Base-by-base conservation (phyloP, 2,888 invertebrate genomes). In the Phymatocera aterrima region DNA sequence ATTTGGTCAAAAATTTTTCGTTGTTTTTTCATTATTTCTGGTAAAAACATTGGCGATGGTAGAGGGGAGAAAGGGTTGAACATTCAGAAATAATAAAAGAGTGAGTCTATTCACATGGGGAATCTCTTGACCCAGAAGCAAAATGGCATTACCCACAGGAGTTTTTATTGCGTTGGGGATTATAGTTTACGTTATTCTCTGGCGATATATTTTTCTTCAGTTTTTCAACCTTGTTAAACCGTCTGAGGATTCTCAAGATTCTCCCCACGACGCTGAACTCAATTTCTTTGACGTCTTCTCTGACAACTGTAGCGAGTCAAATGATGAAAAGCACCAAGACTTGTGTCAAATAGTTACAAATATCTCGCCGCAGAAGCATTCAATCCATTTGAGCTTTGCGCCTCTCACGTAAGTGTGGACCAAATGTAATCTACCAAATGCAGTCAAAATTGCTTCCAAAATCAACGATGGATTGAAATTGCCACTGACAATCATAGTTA, bases 151-250 rank as follows among this genome's bases (percentile, higher is more conserved):
- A 8, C 28, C 46, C 24, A 28, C 34, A 18, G 61, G 61, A 37
- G 18, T 68, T 28, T 68, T 68, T 68, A 68, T 46, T 46, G 46
- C 43, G 40, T 46, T 43, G 43, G 68, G 68, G n/a, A 43, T 40
- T 46, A 12, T 46, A 68, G 40, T 28, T 68, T 28, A 46, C 68
- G 15, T 46, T 43, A 21, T 68, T 28, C 24, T 68, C 6, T 68
- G 68, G 68, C 68, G 43, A 43, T 43, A 68, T n/a, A 68, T 68
- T 40, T 68, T 68, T 28, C 24, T 68, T n/a, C 68, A 24, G 68
- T 68, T 68, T 28, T 68, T 68, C 18, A 46, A 68, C 4, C 24
- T 68, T 28, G 21, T 40, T 68, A 68, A 34, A 64, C 61, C 34
- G 2, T 37, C 15, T 8, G 61, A 64, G 34, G 61, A 6, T 21